Conservation (phyloP, 2,113 vertebrate genomes). For the Paracanthobrama guichenoti region DNA sequence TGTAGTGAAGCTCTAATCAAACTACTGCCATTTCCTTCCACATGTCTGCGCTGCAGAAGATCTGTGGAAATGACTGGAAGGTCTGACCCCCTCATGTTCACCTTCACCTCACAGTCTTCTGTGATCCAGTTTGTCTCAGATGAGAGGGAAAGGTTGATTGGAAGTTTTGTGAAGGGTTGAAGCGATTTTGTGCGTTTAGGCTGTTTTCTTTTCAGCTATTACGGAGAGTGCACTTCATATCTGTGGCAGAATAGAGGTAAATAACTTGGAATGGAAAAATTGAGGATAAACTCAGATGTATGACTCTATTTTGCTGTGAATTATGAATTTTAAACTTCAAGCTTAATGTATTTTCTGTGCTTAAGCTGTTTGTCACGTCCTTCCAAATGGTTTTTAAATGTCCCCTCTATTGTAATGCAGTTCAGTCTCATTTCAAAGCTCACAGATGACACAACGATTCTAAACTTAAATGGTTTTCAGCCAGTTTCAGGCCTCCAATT, state of each 20-base stretch:
- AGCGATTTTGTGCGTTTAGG: neutral
- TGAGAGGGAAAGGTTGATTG: neutral
- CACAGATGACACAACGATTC: neutral
- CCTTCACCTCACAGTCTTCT: neutral
- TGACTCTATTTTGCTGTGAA: slow-evolving; percentile 3
- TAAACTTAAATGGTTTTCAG: slow-evolving; percentile 14
- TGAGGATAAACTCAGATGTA: neutral
- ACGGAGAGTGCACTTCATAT: neutral
- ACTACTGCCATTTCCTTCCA: neutral
- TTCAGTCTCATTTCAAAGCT: slow-evolving; percentile 12
- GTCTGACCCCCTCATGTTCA: neutral
- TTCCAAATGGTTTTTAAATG: slow-evolving; percentile 16
- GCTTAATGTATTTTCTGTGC: neutral
- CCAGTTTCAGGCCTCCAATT: slow-evolving; percentile 13
- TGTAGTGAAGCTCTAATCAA: neutral
- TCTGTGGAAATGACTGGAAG: slow-evolving; percentile 1
- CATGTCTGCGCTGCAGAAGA: neutral
- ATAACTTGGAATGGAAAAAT: slow-evolving; percentile 5
- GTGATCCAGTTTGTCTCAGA: neutral
- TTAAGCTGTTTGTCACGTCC: neutral
- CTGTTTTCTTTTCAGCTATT: neutral
- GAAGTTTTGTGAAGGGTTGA: slow-evolving; percentile 5
- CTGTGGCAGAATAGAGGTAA: neutral
- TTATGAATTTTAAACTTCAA: neutral
- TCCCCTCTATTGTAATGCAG: neutral